A percentile compares a stretch with the other conserved stretches of the same genome.
phyloP scores from a whole-genome alignment of 2,888 invertebrate species.

The Dioctria rufipes region DNA sequence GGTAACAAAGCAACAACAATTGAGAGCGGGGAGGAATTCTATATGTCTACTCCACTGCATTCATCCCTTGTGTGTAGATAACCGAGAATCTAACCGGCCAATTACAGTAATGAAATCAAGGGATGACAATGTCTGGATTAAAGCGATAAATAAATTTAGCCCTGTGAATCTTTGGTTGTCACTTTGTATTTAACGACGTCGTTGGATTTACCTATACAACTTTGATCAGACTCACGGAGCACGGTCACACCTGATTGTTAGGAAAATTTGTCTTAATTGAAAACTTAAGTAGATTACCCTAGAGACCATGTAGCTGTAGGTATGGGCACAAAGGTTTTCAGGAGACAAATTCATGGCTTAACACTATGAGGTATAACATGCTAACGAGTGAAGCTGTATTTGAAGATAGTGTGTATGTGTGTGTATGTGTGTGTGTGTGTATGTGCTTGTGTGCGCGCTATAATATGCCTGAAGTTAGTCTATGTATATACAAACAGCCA shows the following conservation, averaged over 20 bases:
- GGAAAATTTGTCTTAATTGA: constrained; percentile 51
- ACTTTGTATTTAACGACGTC: constrained; percentile 46
- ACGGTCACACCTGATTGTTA: constrained; percentile 40
- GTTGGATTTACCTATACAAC: constrained; percentile 1
- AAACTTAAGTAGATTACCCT: constrained; percentile 48
- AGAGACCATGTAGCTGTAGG: neutral
- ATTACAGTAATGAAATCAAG: constrained; percentile 53
- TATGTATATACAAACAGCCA: neutral
- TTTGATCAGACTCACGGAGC: constrained; percentile 37
- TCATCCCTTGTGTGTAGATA: neutral
- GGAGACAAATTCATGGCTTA: constrained; percentile 36
- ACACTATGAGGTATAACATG: constrained; percentile 1
- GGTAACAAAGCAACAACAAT: neutral
- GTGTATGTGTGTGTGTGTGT: no score
- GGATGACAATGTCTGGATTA: constrained; percentile 50
- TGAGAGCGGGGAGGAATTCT: neutral
- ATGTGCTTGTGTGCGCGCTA: no score
- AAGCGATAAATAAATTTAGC: constrained; percentile 51
- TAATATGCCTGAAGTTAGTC: no score
- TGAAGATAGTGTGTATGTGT: no score
- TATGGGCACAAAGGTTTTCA: neutral
- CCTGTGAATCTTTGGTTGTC: constrained; percentile 45
- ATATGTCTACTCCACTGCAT: neutral
- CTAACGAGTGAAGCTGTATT: neutral
- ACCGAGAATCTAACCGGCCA: constrained; percentile 40